Evolutionary conservation across 2,797 vertebrate genomes (phyloP).

Genomic region (Cercopithecus mitis): DNA sequence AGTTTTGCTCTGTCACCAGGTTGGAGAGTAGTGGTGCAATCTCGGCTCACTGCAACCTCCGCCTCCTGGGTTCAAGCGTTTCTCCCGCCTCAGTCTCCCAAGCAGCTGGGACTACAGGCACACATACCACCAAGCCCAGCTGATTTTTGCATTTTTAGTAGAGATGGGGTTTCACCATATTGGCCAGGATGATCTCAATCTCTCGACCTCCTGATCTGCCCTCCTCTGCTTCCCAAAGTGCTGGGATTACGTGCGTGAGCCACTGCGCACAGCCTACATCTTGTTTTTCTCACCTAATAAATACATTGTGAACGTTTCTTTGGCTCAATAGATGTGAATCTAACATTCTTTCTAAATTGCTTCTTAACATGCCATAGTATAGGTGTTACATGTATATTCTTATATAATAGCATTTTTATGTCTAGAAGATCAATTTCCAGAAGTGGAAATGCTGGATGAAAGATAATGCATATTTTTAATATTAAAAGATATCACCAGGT

Average conservation of each 20-base stretch:
- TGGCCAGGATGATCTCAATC: neutral
- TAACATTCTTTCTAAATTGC: neutral
- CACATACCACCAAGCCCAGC: accelerated
- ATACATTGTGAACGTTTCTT: neutral
- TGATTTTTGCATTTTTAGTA: neutral
- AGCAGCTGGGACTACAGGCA: neutral
- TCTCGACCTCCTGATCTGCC: neutral
- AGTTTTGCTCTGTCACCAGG: neutral
- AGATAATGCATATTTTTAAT: neutral
- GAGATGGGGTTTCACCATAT: neutral
- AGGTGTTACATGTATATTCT: neutral
- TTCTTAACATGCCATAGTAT: neutral
- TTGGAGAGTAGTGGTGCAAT: neutral
- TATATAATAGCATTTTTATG: neutral
- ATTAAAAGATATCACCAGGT: neutral
- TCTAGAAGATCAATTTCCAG: neutral
- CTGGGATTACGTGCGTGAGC: neutral
- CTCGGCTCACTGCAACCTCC: neutral
- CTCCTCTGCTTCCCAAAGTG: accelerated
- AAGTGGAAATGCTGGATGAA: neutral
- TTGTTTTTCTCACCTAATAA: neutral
- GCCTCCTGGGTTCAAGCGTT: neutral
- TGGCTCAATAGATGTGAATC: neutral
- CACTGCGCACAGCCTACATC: too few relatives aligned
- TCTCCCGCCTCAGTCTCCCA: neutral